A percentile compares a stretch with the other conserved stretches of the same genome.
Conservation (phyloP, 1,140 invertebrate species). For the Anastatus disparis region DNA sequence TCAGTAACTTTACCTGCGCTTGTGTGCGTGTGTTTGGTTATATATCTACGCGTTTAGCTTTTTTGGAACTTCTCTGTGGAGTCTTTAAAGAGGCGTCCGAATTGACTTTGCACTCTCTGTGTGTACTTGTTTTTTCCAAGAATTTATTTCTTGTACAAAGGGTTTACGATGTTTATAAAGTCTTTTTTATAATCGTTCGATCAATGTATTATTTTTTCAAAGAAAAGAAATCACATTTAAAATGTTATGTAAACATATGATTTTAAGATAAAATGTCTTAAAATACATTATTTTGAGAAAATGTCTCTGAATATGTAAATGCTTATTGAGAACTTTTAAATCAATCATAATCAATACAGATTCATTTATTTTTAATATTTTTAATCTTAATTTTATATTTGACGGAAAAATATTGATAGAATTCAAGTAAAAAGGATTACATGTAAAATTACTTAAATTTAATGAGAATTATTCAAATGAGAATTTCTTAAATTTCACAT, state of each 20-base stretch:
- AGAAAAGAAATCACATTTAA: too few relatives aligned
- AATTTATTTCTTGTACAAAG: neutral
- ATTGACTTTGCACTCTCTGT: constrained; percentile 25
- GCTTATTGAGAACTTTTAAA: too few relatives aligned
- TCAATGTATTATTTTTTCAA: too few relatives aligned
- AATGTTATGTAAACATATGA: too few relatives aligned
- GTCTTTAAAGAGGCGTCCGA: neutral
- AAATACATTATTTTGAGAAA: too few relatives aligned
- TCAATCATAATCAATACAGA: too few relatives aligned
- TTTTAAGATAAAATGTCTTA: too few relatives aligned
- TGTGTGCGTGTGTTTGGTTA: neutral
- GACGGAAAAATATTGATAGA: neutral
- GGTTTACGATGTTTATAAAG: too few relatives aligned
- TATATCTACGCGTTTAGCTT: too few relatives aligned
- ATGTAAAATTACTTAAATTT: constrained; percentile 6
- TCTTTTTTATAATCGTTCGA: too few relatives aligned
- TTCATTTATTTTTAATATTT: too few relatives aligned
- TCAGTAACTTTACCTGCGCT: neutral
- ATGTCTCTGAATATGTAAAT: too few relatives aligned
- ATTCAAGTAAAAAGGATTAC: neutral
- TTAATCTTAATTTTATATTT: neutral
- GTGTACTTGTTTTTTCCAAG: neutral
- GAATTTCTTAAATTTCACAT: neutral
- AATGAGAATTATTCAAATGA: neutral
- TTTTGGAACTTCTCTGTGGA: neutral